A percentile compares a stretch with the other conserved stretches of the same genome.
Conservation (phyloP, 2,113 vertebrate species). For the Halcyon malimbica region DNA sequence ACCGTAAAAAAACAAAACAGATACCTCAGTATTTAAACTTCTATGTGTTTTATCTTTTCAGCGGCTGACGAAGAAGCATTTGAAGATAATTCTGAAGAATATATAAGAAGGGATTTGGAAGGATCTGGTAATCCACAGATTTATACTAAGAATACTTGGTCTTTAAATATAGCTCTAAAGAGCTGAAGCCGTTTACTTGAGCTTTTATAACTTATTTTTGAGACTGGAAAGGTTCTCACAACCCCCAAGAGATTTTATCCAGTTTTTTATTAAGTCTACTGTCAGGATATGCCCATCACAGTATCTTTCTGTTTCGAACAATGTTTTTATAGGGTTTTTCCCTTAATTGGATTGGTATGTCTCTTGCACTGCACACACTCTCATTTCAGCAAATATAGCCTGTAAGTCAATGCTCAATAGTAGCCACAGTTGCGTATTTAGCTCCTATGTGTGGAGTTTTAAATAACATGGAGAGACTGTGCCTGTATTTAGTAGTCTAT, state of each 20-base stretch:
- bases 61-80: constrained; percentile 99
- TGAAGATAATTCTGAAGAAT: constrained; percentile 99
- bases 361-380: not conserved
- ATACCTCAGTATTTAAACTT: not conserved
- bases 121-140: constrained; percentile 88
- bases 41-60: constrained; percentile 48
- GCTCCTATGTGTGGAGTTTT: not conserved
- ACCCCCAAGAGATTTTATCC: not conserved
- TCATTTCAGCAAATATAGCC: not conserved
- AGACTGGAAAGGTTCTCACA: not conserved
- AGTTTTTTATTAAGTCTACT: not conserved
- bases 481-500: not conserved
- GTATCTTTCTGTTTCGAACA: not conserved
- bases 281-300: rapidly evolving
- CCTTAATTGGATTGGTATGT: not conserved
- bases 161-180: constrained; percentile 13
- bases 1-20: not conserved
- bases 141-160: constrained; percentile 26
- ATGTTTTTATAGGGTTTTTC: not conserved
- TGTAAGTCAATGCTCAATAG: not conserved
- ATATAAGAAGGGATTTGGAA: constrained; percentile 96
- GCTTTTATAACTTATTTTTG: not conserved
- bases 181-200: not conserved
- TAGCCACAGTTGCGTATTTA: not conserved
- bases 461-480: not conserved